Evolutionary conservation across 2,797 vertebrate genomes (phyloP), one percentile per base, ranked within the genome.

Genomic region (Anas flavirostris): DNA sequence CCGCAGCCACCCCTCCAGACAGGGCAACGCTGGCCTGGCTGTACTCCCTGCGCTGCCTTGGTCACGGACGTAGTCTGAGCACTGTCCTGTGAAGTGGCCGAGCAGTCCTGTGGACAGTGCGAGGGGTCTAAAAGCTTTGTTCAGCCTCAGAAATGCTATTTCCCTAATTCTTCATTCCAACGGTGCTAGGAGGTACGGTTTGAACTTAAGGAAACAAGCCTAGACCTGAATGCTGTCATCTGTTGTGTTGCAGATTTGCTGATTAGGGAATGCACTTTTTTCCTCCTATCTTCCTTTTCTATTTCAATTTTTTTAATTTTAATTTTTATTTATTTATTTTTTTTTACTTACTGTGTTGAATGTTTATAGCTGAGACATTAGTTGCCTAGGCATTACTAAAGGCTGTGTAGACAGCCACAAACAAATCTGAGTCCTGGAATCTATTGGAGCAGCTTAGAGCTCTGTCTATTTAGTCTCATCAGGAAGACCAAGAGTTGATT

Each of bases 341-440:
- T 35, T 83, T 67, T 37, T 5, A 46, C 22, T 18, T 70, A n/a
- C 37, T 37, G 2, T 11, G 14, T 22, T 48, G 48, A 39, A 28
- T 33, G 60, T 53, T 53, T 43, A 9, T 68, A 60, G 44, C 3
- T 2, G 29, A 10, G 60, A 33, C 2, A 1, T 39, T 74, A n/a
- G 46, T 43, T 87, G 35, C 55, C 66, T 46, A 35, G 21, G 5
- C 77, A 55, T 37, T 55, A 58, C 53, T 78, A 66, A 85, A 58
- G 44, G 28, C n/a, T n/a, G 43, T 43, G 37, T 21, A 58, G 84
- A 89, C 91, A 91, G 41, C 23, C 69, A 86, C 37, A 78, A 81
- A 75, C 7, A 39, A 50, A 56, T 81, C 15, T 55, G 55, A 91
- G 70, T 39, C 50, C 69, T 82, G 66, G n/a, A 29, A 22, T 80